Conservation (phyloP, 1,140 invertebrate species). For the Lanistes nyassanus region DNA sequence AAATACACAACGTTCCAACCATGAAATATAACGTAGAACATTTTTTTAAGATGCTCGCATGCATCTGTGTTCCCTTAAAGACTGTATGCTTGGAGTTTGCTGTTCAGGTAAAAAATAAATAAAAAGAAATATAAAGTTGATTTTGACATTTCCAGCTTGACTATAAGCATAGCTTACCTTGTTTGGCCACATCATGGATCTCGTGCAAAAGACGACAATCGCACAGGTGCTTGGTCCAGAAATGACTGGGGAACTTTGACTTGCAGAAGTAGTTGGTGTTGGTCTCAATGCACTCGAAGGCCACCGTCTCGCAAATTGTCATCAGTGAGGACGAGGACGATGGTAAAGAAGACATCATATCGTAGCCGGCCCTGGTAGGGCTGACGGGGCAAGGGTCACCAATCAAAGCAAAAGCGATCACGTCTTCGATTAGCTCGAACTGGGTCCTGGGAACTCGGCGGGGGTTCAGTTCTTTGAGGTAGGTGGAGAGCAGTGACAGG, state of each 20-base stretch:
- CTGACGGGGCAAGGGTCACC: constrained; percentile 19
- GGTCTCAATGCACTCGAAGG: constrained; percentile 35
- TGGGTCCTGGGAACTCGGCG: constrained; percentile 7
- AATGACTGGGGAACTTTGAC: constrained; percentile 26
- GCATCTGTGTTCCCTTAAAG: too few relatives aligned
- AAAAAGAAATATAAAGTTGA: too few relatives aligned
- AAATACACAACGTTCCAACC: too few relatives aligned
- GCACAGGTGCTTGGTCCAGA: constrained; percentile 34
- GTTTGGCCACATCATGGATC: constrained; percentile 33
- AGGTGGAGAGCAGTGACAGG: constrained; percentile 29
- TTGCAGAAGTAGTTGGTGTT: constrained; percentile 36
- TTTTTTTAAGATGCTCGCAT: too few relatives aligned
- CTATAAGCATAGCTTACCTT: too few relatives aligned
- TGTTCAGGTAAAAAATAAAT: too few relatives aligned
- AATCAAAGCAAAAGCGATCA: constrained; percentile 15
- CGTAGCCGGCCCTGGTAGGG: background rate
- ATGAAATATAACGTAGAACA: too few relatives aligned
- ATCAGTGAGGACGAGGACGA: constrained; percentile 10
- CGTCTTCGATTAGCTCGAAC: constrained; percentile 23
- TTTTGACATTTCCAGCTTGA: too few relatives aligned
- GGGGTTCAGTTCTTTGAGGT: constrained; percentile 12
- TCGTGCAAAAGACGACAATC: constrained; percentile 39
- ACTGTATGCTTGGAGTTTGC: too few relatives aligned
- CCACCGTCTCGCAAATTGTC: constrained; percentile 30
- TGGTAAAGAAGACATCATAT: background rate